A percentile compares a stretch with the other conserved stretches of the same genome.
phyloP scores from a whole-genome alignment of 2,113 vertebrate genomes.

The Bos indicus region DNA sequence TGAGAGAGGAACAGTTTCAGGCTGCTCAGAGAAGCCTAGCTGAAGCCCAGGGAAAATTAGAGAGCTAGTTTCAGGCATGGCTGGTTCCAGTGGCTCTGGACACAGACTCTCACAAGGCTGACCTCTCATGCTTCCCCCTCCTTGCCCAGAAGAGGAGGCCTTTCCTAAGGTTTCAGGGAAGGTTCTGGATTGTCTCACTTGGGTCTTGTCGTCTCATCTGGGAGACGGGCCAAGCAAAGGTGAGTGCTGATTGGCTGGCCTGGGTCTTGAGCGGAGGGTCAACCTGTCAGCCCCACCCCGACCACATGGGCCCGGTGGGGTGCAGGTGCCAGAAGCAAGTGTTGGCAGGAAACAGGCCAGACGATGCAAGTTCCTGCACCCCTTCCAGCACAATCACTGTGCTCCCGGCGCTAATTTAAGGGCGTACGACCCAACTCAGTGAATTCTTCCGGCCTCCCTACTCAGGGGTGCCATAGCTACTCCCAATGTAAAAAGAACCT shows the following conservation, averaged over 20 bases:
- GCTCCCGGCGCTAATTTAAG: neutral
- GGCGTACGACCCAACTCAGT: neutral
- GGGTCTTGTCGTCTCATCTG: neutral
- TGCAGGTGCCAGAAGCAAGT: neutral
- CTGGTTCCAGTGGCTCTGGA: neutral
- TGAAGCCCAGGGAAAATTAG: neutral
- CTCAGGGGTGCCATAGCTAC: neutral
- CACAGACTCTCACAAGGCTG: neutral
- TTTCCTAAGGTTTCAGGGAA: neutral
- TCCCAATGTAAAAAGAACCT: neutral
- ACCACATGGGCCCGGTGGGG: neutral
- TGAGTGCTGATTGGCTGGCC: neutral
- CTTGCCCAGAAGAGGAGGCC: neutral
- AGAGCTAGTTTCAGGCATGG: neutral
- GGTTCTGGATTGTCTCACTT: neutral
- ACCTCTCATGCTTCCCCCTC: neutral
- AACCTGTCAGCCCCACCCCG: neutral
- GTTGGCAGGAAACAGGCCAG: neutral
- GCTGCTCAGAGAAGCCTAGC: neutral
- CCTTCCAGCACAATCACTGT: neutral
- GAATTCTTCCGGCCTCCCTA: neutral
- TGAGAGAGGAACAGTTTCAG: neutral
- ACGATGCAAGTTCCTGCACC: rapidly evolving
- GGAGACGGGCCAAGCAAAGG: neutral
- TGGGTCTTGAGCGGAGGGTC: neutral